These are phyloP conservation scores for Chloebia gouldiae DNA, from an alignment of 2,113 vertebrate species.

Conservation along the genomic window DNA sequence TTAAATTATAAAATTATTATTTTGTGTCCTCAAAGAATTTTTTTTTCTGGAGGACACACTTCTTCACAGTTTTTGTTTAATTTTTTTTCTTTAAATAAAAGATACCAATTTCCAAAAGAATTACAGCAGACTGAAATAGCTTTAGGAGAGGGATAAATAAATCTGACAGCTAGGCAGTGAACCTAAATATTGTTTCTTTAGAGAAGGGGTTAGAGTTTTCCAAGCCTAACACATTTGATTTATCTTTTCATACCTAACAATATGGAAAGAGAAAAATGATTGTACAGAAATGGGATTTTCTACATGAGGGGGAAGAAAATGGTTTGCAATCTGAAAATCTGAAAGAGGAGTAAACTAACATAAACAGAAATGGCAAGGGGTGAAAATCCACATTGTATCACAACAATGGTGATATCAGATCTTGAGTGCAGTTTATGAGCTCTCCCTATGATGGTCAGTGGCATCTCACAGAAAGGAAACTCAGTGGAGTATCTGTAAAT, in stretches of 20 bases:
- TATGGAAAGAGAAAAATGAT: not conserved
- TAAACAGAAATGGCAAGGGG: not conserved
- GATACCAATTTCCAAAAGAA: slow-evolving; percentile 32
- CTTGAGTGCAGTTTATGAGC: not conserved
- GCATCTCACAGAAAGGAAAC: not conserved
- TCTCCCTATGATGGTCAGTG: not conserved
- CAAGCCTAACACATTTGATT: not conserved
- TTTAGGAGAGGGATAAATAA: slow-evolving; percentile 45
- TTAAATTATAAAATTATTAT: not conserved
- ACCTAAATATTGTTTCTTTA: slow-evolving; percentile 28
- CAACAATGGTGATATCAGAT: not conserved
- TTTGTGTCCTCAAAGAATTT: not conserved
- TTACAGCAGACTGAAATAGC: slow-evolving; percentile 28
- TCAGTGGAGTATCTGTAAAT: not conserved
- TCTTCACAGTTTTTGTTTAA: slow-evolving; percentile 8
- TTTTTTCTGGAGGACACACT: slow-evolving; percentile 19
- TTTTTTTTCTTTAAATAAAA: slow-evolving; percentile 45
- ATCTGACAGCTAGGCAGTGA: slow-evolving; percentile 25
- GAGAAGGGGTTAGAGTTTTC: slow-evolving; percentile 22
- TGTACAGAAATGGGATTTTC: not conserved
- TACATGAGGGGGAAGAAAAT: not conserved
- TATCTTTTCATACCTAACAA: not conserved
- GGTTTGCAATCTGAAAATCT: not conserved
- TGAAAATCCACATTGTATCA: not conserved
- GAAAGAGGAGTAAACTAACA: not conserved